Percentiles rank a stretch among this genome's conserved stretches.
Evolutionary conservation across 2,797 vertebrate species (phyloP).

Genomic region (Sebastes kiyomatsui): DNA sequence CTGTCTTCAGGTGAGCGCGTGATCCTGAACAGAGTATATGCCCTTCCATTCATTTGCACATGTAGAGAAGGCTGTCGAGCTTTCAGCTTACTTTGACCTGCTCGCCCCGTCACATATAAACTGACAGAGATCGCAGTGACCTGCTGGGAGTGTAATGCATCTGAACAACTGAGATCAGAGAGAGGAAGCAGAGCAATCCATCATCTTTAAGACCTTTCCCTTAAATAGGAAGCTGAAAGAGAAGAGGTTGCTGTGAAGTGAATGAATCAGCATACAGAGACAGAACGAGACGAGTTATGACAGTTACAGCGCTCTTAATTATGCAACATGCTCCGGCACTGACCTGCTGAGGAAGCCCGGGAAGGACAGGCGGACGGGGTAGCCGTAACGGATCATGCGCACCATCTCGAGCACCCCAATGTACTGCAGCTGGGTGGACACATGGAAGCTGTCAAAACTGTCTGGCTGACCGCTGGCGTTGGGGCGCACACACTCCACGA

Average conservation of each 20-base stretch:
- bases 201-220: slow-evolving; percentile 19
- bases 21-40: neutral
- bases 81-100: slow-evolving; percentile 31
- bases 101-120: slow-evolving; percentile 3
- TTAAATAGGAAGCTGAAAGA: slow-evolving; percentile 4
- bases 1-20: slow-evolving; percentile 8
- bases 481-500: slow-evolving; percentile 92
- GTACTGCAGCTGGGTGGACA: slow-evolving; percentile 93
- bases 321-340: slow-evolving; percentile 33
- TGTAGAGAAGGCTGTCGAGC: slow-evolving; percentile 4
- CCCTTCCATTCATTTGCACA: slow-evolving; percentile 4
- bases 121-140: slow-evolving; percentile 45
- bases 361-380: slow-evolving; percentile 90
- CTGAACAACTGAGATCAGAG: slow-evolving; percentile 13
- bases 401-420: slow-evolving; percentile 95
- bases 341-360: slow-evolving; percentile 91
- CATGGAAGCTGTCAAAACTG: slow-evolving; percentile 90
- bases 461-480: slow-evolving; percentile 86
- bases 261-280: neutral
- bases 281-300: neutral
- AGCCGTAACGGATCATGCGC: slow-evolving; percentile 92
- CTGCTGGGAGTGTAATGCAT: slow-evolving; percentile 23
- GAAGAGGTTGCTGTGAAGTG: neutral
- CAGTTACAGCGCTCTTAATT: neutral
- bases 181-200: slow-evolving; percentile 6